Evolutionary conservation across 2,888 invertebrate genomes (phyloP).

Genomic region (Standfussiana lucernea): DNA sequence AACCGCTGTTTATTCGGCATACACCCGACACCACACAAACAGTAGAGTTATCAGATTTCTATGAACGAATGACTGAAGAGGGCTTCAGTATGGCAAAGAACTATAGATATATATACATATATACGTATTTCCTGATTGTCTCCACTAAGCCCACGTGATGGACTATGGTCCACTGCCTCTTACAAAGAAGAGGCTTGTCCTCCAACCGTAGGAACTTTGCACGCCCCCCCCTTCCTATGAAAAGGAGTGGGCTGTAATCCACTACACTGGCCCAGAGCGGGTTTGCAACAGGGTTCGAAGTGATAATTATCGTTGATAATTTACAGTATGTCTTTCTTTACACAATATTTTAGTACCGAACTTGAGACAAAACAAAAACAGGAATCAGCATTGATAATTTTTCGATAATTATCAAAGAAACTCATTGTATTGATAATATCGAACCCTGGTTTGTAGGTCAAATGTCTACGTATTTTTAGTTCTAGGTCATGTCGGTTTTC

Average conservation of each 20-base stretch:
- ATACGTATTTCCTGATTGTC: not conserved
- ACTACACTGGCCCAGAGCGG: not conserved
- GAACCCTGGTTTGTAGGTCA: not conserved
- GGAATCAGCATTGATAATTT: too few species aligned
- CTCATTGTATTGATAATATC: not conserved
- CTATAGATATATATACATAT: slow-evolving; percentile 1
- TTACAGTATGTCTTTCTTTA: too few species aligned
- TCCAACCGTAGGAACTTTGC: not conserved
- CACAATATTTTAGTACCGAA: too few species aligned
- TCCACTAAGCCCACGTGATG: not conserved
- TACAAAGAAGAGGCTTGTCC: not conserved
- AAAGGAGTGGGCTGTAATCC: not conserved
- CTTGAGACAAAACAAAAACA: too few species aligned
- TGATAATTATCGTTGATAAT: too few species aligned
- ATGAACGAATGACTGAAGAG: slow-evolving; percentile 24
- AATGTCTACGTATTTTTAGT: not conserved
- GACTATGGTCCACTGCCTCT: not conserved
- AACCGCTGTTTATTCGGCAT: slow-evolving; percentile 48
- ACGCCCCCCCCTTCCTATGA: too few species aligned
- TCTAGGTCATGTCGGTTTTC: not conserved
- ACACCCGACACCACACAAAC: slow-evolving; percentile 53
- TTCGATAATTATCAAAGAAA: too few species aligned
- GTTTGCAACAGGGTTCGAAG: not conserved
- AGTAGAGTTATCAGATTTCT: slow-evolving; percentile 51
- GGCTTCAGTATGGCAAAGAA: slow-evolving; percentile 20